Base-by-base conservation (phyloP, 1,140 invertebrate genomes). In the Drosophila aff. region DNA sequence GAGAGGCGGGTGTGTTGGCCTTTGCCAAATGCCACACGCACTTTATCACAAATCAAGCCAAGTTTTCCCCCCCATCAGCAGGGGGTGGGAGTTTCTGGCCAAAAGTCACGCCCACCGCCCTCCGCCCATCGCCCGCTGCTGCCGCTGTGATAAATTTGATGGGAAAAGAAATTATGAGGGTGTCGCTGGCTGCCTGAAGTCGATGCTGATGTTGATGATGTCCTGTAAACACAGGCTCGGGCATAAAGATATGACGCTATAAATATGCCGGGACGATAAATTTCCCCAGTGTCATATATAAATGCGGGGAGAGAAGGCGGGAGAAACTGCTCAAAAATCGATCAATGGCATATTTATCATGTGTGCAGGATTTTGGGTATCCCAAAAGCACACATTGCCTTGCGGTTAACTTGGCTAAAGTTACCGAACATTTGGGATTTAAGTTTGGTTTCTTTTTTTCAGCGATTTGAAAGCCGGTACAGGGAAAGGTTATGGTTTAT, bases 261-360 rank as follows among this genome's bases (percentile, higher is more conserved):
- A 90, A 89, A 89, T 89, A 89, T 90, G 85, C 69, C 85, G 50
- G 78, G 67, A 67, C 85, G 82, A 90, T 90, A 90, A 91, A 90
- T 90, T 76, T 90, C 44, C 40, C 73, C 64, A 79, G 59, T 74
- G 68, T 60, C 60, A 61, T 53, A 60, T 55, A 53, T 15, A 43
- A 18, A 18, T 11, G 21, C 10, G 23, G 5, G 13, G 18, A 15
- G 43, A 16, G 7, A 15, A 16, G 10, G 10, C 21, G 10, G 50
- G 36, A 41, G 53, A 43, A 33, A 44, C 72, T 80, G 84, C 81
- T 90, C 86, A 91, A 90, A 90, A 85, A 90, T 89, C 82, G 82
- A 90, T 90, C 85, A 90, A 90, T 90, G 86, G 83, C 85, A 90
- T 90, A 90, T 90, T 90, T 91, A 90, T 90, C 85, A 87, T 75